Evolutionary conservation across 1,140 invertebrate genomes (phyloP).

Genomic region (Bombus pyrosoma): DNA sequence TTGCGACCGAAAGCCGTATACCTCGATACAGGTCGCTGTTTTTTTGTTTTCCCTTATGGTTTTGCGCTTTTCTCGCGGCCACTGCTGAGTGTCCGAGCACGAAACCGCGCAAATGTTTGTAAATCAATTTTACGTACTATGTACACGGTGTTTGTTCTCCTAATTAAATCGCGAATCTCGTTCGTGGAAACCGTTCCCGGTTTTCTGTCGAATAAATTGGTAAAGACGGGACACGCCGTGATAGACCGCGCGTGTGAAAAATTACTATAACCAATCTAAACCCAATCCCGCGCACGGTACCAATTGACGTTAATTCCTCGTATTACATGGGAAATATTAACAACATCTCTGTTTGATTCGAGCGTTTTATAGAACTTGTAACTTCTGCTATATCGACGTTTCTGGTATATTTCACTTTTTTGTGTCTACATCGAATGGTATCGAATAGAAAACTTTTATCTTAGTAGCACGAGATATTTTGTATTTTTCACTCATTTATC

Average conservation of each 20-base stretch:
- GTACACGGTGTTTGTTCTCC: conserved; percentile 23
- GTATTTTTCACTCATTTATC: no score
- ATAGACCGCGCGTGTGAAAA: background rate
- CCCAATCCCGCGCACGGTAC: background rate
- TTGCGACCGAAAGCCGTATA: conserved; percentile 11
- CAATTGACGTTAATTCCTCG: background rate
- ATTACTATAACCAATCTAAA: background rate
- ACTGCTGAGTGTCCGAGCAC: conserved; percentile 20
- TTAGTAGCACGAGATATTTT: no score
- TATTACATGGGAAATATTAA: no score
- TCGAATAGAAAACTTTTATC: no score
- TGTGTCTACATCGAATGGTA: no score
- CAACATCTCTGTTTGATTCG: no score
- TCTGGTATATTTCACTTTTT: no score
- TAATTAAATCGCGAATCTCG: conserved; percentile 40
- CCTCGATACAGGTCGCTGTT: background rate
- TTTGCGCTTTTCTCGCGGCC: conserved; percentile 29
- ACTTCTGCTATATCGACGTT: no score
- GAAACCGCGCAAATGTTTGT: conserved; percentile 50
- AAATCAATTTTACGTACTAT: conserved; percentile 35
- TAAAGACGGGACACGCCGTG: background rate
- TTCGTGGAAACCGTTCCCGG: background rate
- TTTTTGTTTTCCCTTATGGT: background rate
- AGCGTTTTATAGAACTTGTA: no score
- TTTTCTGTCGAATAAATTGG: conserved; percentile 8